Evolutionary conservation across 2,797 vertebrate genomes (phyloP).

Genomic region (Tenualosa thibaudeaui): DNA sequence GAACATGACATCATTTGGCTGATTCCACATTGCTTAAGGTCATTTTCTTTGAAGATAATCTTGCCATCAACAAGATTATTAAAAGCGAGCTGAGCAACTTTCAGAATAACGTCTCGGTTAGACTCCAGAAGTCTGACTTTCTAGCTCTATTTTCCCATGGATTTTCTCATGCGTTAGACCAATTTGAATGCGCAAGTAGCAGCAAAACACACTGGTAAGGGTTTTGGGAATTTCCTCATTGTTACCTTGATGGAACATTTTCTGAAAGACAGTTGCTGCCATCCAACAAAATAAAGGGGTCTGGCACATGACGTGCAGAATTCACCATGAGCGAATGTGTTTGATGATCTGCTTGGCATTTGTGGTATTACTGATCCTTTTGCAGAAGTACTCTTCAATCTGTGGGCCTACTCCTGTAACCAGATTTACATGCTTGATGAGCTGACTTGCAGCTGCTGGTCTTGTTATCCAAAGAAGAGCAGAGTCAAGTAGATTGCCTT

Average conservation of each 20-base stretch:
- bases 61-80: background rate
- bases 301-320: background rate
- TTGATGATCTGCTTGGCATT: background rate
- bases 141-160: no score
- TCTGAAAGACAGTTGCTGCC: background rate
- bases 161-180: background rate
- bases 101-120: background rate
- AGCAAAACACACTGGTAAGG: constrained; percentile 1
- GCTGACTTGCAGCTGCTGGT: background rate
- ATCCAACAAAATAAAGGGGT: constrained; percentile 1
- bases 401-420: background rate
- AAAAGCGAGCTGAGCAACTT: background rate
- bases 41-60: background rate
- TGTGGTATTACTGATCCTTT: background rate
- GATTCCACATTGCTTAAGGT: background rate
- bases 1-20: background rate
- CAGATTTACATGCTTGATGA: background rate
- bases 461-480: constrained; percentile 7
- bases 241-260: background rate
- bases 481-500: background rate
- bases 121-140: background rate
- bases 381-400: background rate
- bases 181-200: background rate
- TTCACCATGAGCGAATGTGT: background rate
- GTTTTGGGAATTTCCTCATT: background rate